A percentile compares a stretch with the other conserved stretches of the same genome.
These are phyloP conservation scores for Gorsachius magnificus DNA, from an alignment of 2,797 vertebrate species.

Conservation along the genomic window DNA sequence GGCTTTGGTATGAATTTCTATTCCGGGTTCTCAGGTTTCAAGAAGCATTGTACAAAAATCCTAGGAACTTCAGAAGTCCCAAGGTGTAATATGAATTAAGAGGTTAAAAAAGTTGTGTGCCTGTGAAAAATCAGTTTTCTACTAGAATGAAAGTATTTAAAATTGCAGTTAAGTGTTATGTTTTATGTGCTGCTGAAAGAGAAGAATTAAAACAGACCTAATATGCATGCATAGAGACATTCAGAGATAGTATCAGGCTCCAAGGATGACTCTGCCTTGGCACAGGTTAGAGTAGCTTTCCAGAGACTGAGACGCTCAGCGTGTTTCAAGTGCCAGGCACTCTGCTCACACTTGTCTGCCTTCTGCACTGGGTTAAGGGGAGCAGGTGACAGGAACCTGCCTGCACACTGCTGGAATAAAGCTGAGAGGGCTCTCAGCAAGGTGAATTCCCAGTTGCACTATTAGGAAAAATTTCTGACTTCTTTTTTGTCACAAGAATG, in stretches of 20 bases:
- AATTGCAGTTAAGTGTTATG: neutral
- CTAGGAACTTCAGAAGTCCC: neutral
- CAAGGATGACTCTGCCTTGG: neutral
- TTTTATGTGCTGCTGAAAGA: constrained; percentile 26
- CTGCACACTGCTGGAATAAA: neutral
- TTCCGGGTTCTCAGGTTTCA: neutral
- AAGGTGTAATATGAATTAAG: neutral
- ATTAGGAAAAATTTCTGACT: neutral
- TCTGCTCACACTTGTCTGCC: neutral
- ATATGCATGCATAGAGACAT: neutral
- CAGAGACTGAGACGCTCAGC: neutral
- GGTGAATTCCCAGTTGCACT: neutral
- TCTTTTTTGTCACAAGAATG: neutral
- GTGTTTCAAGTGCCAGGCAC: neutral
- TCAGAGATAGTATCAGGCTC: neutral
- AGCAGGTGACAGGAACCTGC: neutral
- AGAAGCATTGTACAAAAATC: neutral
- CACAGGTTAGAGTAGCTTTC: neutral
- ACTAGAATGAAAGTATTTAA: neutral
- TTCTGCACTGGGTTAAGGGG: neutral
- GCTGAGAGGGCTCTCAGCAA: neutral
- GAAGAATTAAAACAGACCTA: neutral
- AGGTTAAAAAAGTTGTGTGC: neutral
- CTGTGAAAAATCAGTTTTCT: neutral
- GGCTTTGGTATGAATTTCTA: neutral